Percentiles rank a stretch among this genome's conserved stretches.
These are phyloP conservation scores for Candoia aspera DNA, from an alignment of 2,113 vertebrate species.

Conservation along the genomic window DNA sequence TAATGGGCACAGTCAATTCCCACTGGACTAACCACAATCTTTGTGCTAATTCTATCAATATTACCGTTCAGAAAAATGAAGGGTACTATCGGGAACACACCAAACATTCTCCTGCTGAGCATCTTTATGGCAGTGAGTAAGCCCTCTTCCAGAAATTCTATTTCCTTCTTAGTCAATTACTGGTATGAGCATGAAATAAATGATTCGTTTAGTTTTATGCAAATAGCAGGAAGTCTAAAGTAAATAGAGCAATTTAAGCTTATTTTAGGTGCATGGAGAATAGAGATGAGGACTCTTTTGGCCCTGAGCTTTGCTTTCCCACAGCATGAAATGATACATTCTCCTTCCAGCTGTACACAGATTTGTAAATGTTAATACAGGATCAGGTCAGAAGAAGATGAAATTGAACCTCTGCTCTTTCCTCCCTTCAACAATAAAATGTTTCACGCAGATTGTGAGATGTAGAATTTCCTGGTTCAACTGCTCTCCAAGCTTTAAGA, in stretches of 20 bases:
- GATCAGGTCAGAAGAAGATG: background rate
- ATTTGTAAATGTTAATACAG: background rate
- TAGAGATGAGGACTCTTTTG: background rate
- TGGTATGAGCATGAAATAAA: background rate
- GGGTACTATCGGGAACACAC: too few relatives aligned
- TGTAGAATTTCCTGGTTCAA: background rate
- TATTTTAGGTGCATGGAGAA: background rate
- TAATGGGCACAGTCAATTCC: background rate
- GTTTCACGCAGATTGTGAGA: background rate
- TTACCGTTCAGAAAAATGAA: background rate
- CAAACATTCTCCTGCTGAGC: background rate
- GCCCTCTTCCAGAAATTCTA: background rate
- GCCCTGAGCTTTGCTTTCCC: too few relatives aligned
- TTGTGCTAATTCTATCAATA: background rate
- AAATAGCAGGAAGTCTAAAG: background rate
- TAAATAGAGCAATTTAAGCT: background rate
- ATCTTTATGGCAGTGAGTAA: background rate
- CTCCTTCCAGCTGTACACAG: background rate
- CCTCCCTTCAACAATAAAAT: too few relatives aligned
- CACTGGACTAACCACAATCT: background rate
- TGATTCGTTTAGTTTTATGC: background rate
- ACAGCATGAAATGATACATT: too few relatives aligned
- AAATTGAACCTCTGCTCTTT: background rate
- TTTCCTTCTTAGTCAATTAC: background rate
- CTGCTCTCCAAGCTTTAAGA: background rate